These are phyloP conservation scores for Manis crassicaudata DNA, from an alignment of 2,797 vertebrate genomes.

Conservation along the genomic window DNA sequence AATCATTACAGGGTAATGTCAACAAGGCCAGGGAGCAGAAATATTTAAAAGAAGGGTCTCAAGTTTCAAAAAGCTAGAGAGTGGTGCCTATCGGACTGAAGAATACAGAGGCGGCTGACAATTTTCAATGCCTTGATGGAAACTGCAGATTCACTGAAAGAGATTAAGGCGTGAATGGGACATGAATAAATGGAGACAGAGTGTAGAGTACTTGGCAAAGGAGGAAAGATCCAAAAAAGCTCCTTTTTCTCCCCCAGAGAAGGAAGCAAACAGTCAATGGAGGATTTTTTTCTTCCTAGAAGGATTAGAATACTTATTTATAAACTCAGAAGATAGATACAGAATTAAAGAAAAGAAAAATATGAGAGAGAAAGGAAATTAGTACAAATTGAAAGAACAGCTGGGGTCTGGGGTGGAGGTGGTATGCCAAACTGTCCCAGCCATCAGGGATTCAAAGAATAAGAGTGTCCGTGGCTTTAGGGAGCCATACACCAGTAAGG, in stretches of 20 bases:
- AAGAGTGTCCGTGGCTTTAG: background rate
- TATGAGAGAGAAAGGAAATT: background rate
- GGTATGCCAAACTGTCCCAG: background rate
- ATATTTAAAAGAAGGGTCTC: background rate
- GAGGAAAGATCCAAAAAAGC: background rate
- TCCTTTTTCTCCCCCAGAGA: background rate
- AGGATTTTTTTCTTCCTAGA: background rate
- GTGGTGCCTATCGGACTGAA: background rate
- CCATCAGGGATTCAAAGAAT: background rate
- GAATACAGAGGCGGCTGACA: background rate
- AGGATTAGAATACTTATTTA: background rate
- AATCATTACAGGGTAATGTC: background rate
- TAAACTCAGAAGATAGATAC: background rate
- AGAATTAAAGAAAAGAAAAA: conserved; percentile 8
- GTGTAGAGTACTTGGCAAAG: background rate
- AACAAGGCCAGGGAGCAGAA: background rate
- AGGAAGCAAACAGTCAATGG: background rate
- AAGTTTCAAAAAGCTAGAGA: background rate
- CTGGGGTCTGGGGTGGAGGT: background rate
- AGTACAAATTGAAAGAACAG: background rate
- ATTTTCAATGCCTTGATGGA: background rate
- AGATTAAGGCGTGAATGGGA: background rate
- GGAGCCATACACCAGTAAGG: background rate
- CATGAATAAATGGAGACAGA: background rate
- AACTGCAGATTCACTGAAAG: background rate